phyloP scores from a whole-genome alignment of 2,797 vertebrate species.

The Diceros bicornis region DNA sequence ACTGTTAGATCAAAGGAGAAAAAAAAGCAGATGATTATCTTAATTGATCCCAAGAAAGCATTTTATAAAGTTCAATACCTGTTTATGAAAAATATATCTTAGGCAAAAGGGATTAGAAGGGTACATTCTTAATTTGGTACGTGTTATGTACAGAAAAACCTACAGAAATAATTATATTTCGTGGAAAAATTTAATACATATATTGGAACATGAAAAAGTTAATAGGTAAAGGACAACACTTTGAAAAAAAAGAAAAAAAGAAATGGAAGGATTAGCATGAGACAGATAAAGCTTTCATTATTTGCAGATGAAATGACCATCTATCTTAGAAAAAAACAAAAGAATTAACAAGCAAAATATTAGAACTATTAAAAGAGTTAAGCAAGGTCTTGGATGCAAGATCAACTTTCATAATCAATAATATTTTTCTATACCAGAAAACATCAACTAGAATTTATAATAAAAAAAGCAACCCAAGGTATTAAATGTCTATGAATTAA shows the following conservation, averaged over 20 bases:
- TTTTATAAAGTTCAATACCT: not conserved
- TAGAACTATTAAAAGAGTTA: not conserved
- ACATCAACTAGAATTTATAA: not conserved
- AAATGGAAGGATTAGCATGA: not conserved
- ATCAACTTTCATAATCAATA: not conserved
- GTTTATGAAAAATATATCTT: constrained; percentile 15
- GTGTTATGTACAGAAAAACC: not conserved
- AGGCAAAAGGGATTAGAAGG: not conserved
- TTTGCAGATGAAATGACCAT: not conserved
- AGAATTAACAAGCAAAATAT: not conserved
- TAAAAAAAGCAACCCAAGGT: not conserved
- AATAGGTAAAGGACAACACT: not conserved
- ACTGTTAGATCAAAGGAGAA: not conserved
- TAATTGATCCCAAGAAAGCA: not conserved
- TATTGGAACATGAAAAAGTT: not conserved
- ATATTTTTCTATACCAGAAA: not conserved
- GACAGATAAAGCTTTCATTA: not conserved
- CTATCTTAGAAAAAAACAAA: not conserved
- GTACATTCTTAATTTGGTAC: not conserved
- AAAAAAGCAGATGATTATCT: not conserved
- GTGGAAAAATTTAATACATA: not conserved
- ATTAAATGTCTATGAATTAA: not conserved
- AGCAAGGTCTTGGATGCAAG: not conserved
- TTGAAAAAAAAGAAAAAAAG: not conserved
- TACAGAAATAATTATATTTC: not conserved